phyloP scores from a whole-genome alignment of 2,888 invertebrate species.

The Macrosoma leucophasiata region DNA sequence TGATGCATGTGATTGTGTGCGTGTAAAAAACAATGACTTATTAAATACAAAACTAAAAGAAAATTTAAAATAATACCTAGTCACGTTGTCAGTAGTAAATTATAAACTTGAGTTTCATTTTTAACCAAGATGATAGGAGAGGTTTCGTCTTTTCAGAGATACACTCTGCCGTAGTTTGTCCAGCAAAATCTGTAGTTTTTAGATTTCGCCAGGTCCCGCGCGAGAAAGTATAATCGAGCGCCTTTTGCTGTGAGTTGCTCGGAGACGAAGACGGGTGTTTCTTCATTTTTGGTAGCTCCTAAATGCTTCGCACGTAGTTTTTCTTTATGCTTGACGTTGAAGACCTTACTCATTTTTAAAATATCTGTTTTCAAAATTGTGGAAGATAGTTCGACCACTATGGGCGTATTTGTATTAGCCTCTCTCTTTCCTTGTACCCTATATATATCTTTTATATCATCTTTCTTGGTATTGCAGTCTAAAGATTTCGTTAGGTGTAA shows the following conservation, averaged over 20 bases:
- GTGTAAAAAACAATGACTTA: too few species aligned
- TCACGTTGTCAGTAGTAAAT: too few species aligned
- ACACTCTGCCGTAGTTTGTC: constrained; percentile 24
- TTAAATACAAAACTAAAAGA: too few species aligned
- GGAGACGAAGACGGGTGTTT: constrained; percentile 22
- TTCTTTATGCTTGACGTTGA: constrained; percentile 18
- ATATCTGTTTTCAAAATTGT: constrained; percentile 18
- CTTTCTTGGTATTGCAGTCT: constrained; percentile 2
- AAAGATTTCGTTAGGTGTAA: constrained; percentile 4
- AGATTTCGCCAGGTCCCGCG: constrained; percentile 19
- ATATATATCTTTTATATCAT: constrained; percentile 10
- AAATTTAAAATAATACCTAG: too few species aligned
- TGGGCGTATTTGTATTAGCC: too few species aligned
- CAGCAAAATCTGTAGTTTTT: constrained; percentile 23
- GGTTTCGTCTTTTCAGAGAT: constrained; percentile 17
- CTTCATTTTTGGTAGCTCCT: constrained; percentile 12
- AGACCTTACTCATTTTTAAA: constrained; percentile 18
- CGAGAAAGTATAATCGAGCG: constrained; percentile 22
- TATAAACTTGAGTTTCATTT: constrained; percentile 15
- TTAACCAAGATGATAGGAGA: constrained; percentile 18
- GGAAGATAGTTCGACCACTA: constrained; percentile 23
- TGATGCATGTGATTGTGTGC: too few species aligned
- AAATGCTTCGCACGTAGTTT: constrained; percentile 25
- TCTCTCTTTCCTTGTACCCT: neutral
- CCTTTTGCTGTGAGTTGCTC: constrained; percentile 24